A percentile compares a stretch with the other conserved stretches of the same genome.
Conservation (phyloP, 2,113 vertebrate genomes). For the Chaenocephalus aceratus region DNA sequence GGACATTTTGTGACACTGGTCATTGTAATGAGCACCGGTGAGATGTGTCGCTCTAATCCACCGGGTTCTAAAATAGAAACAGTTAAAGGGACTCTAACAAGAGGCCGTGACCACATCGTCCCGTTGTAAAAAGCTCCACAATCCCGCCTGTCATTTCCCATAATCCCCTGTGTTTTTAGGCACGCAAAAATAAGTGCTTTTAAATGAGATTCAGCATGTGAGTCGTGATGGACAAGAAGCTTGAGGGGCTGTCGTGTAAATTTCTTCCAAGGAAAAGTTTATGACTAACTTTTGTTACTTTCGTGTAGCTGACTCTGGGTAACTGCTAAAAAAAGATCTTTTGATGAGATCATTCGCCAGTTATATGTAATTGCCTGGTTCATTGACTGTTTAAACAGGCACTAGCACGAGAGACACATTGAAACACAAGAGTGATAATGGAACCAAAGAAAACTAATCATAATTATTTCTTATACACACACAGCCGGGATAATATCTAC, state of each 20-base stretch:
- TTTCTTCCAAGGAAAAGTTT: constrained; percentile 49
- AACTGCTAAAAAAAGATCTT: constrained; percentile 38
- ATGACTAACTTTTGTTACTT: constrained; percentile 30
- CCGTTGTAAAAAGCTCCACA: constrained; percentile 49
- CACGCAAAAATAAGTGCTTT: constrained; percentile 34
- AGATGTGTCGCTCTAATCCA: constrained; percentile 55
- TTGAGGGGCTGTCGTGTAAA: constrained; percentile 43
- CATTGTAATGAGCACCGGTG: constrained; percentile 72
- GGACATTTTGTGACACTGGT: constrained; percentile 47
- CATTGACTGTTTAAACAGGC: constrained; percentile 65
- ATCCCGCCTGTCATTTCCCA: constrained; percentile 38
- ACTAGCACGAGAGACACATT: constrained; percentile 43
- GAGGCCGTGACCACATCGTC: constrained; percentile 49
- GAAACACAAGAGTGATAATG: constrained; percentile 57
- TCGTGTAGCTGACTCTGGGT: constrained; percentile 1
- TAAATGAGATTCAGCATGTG: constrained; percentile 32
- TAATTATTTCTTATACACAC: constrained; percentile 35
- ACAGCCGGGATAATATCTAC: constrained; percentile 29
- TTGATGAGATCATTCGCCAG: constrained; percentile 47
- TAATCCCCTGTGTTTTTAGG: constrained; percentile 55
- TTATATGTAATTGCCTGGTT: constrained; percentile 58
- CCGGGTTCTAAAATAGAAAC: constrained; percentile 49
- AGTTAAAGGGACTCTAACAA: constrained; percentile 52
- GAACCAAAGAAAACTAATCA: constrained; percentile 68
- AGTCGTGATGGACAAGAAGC: constrained; percentile 67